Conservation (phyloP, 2,797 vertebrate species). For the Enteromius viviparus region DNA sequence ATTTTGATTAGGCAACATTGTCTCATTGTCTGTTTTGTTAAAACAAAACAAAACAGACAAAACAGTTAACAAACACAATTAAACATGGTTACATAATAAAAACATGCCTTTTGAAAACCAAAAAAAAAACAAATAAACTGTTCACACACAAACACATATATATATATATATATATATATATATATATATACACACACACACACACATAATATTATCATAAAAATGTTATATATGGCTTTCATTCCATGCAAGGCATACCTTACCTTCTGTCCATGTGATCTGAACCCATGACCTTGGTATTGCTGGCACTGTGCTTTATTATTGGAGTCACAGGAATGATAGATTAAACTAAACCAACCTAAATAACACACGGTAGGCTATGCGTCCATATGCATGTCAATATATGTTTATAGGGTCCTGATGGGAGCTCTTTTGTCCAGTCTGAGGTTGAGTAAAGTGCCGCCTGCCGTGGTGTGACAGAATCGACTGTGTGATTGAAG, state of each 20-base stretch:
- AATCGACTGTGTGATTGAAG: conserved; percentile 79
- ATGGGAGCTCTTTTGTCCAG: conserved; percentile 67
- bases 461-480: conserved; percentile 72
- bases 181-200: no score
- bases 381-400: not conserved
- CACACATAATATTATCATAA: not conserved
- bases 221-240: not conserved
- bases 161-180: not conserved
- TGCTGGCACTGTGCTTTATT: not conserved
- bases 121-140: no score
- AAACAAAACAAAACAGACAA: no score
- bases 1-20: no score
- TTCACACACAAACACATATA: no score
- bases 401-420: not conserved
- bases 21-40: no score
- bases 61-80: no score
- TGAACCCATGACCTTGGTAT: not conserved
- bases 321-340: conserved; percentile 1
- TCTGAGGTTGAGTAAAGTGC: conserved; percentile 51
- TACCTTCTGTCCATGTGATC: not conserved
- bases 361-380: not conserved
- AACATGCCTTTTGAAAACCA: no score
- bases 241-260: not conserved
- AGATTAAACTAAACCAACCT: not conserved
- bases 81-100: no score